phyloP scores from a whole-genome alignment of 2,113 vertebrate species.

The Agelaius tricolor region DNA sequence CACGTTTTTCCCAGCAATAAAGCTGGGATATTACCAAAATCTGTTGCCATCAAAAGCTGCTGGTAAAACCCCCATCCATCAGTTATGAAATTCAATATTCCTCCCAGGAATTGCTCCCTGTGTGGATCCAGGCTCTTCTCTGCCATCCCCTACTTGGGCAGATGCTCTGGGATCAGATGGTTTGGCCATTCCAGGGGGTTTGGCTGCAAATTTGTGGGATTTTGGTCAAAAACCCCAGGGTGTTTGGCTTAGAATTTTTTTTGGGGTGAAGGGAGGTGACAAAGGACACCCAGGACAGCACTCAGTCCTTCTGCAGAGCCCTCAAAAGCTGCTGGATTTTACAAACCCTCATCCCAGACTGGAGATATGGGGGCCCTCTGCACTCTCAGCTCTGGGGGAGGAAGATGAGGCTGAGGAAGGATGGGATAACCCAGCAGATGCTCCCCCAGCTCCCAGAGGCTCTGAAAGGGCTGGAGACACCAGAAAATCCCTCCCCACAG shows the following conservation, averaged over 20 bases:
- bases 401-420: not conserved
- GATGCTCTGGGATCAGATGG: not conserved
- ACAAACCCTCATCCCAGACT: not conserved
- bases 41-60: not conserved
- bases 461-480: not conserved
- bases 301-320: not conserved
- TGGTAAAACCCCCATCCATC: not conserved
- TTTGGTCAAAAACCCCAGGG: not conserved
- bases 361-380: not conserved
- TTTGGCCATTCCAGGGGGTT: not conserved
- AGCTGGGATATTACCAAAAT: not conserved
- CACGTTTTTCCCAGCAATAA: constrained; percentile 10
- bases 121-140: not conserved
- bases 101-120: not conserved
- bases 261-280: not conserved
- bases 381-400: accelerated
- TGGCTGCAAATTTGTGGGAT: not conserved
- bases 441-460: too few relatives aligned
- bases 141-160: not conserved
- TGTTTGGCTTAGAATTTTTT: not conserved
- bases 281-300: not conserved
- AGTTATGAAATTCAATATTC: not conserved
- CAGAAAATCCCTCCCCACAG: not conserved
- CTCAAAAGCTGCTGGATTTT: not conserved
- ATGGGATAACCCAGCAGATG: not conserved